Evolutionary conservation across 2,113 vertebrate genomes (phyloP), one percentile per base, ranked within the genome.

Genomic region (Nyctibius bracteatus): DNA sequence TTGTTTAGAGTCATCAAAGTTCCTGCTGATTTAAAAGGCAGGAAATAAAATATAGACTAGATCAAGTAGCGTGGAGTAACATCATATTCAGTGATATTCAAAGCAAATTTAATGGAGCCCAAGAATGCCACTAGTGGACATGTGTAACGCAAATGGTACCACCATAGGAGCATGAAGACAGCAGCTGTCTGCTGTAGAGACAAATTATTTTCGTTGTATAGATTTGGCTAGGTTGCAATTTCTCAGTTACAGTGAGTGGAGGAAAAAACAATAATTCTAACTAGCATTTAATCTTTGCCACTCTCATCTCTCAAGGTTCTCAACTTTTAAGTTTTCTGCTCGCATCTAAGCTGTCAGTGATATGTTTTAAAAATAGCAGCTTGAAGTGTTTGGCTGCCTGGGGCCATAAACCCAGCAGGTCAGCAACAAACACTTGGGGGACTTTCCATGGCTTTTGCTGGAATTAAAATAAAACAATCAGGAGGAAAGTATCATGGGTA

Each of bases 381-480:
- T 96, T 65, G 72, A 93, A 96, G 62, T 78, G 72, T 93, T 95
- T 93, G 83, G 72, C 61, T 95, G 68, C 94, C 90, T 91, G 65
- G 82, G 88, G 83, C 80, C 83, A 46, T 65, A 92, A 91, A 95
- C 88, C 43, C 77, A 94, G 92, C 88, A 96, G 91, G 95, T 92
- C 90, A 91, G 81, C 41, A 37, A 41, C 43, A 94, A 47, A 93
- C 65, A 27, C 94, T 30, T 95, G 61, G 31, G 82, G 25, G 33
- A 92, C 83, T 93, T 93, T 74, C 75, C 41, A 1, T 63, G 44
- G n/a, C 66, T 95, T 96, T 94, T 93, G 44, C 83, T 93, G 68
- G 90, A 97, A 96, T 96, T 96, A 96, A 96, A 96, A 90, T 71
- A 90, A 95, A 96, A 88, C 90, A 91, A 92, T 93, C 96, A 89